Conservation (phyloP, 1,140 invertebrate genomes). For the Wiebesia pumilae region DNA sequence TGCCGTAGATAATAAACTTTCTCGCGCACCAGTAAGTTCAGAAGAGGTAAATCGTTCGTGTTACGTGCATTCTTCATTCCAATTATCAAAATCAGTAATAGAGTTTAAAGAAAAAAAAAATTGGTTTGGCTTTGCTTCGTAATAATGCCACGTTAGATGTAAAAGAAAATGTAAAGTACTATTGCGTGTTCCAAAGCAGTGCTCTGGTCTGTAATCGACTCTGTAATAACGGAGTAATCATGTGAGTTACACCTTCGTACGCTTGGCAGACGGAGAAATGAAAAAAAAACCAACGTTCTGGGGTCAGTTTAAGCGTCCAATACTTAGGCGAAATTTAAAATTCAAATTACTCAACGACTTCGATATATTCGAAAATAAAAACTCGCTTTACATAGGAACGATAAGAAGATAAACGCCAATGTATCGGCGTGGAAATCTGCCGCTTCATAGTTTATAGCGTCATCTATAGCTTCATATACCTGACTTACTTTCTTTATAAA, state of each 20-base stretch:
- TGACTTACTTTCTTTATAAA: neutral
- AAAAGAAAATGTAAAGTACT: slow-evolving; percentile 42
- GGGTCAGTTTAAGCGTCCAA: slow-evolving; percentile 29
- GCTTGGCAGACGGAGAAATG: slow-evolving; percentile 10
- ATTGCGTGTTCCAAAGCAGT: slow-evolving; percentile 39
- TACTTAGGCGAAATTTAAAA: slow-evolving; percentile 40
- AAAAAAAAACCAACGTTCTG: neutral
- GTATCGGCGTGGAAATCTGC: neutral
- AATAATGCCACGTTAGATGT: slow-evolving; percentile 9
- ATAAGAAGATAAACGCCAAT: neutral
- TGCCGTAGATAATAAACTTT: neutral
- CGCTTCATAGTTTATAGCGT: neutral
- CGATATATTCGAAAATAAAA: slow-evolving; percentile 14
- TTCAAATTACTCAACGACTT: slow-evolving; percentile 43
- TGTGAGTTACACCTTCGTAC: slow-evolving; percentile 42
- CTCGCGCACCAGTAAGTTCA: no score
- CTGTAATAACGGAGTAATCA: slow-evolving; percentile 50
- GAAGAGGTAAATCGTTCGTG: neutral
- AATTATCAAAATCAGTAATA: slow-evolving; percentile 18
- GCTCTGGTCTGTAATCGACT: slow-evolving; percentile 25
- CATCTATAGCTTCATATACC: neutral
- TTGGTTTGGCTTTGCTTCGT: neutral
- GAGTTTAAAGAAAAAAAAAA: neutral
- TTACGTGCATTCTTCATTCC: neutral
- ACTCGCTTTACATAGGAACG: neutral